A percentile compares a stretch with the other conserved stretches of the same genome.
Evolutionary conservation across 2,888 invertebrate species (phyloP).

Genomic region (Ectemnius cavifrons): DNA sequence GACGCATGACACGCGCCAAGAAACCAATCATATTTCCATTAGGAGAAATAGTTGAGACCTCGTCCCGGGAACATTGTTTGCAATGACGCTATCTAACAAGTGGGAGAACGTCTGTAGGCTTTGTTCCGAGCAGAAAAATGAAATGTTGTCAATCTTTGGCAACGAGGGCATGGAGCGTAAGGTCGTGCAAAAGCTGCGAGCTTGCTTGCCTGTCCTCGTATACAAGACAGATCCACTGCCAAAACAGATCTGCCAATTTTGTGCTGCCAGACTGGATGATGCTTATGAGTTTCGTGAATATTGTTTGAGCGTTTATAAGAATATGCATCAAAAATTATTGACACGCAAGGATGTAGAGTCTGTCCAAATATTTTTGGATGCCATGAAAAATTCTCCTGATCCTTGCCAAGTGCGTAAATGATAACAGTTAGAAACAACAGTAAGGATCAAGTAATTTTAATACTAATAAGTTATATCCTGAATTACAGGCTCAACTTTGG

Average conservation of each 20-base stretch:
- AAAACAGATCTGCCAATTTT: constrained; percentile 73
- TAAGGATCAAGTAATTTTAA: background rate
- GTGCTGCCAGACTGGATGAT: constrained; percentile 71
- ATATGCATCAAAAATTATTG: constrained; percentile 65
- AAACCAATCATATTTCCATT: background rate
- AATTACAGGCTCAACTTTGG: constrained; percentile 67
- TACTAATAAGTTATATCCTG: background rate
- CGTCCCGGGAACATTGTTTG: constrained; percentile 26
- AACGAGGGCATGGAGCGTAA: constrained; percentile 68
- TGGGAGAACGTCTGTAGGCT: constrained; percentile 69
- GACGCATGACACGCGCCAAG: background rate
- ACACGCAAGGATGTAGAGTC: constrained; percentile 57
- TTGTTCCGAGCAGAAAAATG: constrained; percentile 68
- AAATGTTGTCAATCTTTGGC: constrained; percentile 71
- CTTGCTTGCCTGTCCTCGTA: constrained; percentile 70
- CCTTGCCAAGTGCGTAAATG: constrained; percentile 67
- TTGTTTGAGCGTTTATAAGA: constrained; percentile 68
- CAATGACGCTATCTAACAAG: constrained; percentile 55
- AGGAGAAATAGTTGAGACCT: background rate
- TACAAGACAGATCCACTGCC: constrained; percentile 73
- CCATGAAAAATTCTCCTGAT: constrained; percentile 71
- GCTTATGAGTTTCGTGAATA: constrained; percentile 70
- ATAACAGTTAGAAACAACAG: too few species aligned
- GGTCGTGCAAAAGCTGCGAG: constrained; percentile 68
- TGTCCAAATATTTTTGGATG: constrained; percentile 69